Evolutionary conservation across 2,888 invertebrate species (phyloP).

Genomic region (Apoderus coryli): DNA sequence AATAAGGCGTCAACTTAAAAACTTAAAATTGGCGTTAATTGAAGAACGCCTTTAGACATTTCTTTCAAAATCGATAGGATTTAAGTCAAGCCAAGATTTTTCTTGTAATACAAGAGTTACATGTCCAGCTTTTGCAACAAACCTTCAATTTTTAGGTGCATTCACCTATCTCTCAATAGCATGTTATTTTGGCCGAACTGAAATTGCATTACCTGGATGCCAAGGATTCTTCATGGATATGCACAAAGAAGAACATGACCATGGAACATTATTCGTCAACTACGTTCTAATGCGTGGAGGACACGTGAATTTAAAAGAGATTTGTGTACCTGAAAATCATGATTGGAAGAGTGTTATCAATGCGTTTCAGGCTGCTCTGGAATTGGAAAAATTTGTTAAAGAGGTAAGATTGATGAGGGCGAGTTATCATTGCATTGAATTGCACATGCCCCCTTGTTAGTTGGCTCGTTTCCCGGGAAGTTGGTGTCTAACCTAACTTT

Average conservation of each 20-base stretch:
- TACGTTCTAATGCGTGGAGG: conserved; percentile 37
- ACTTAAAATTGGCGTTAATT: too few relatives aligned
- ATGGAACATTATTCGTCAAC: conserved; percentile 33
- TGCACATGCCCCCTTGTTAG: neutral
- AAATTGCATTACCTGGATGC: conserved; percentile 33
- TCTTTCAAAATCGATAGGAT: too few relatives aligned
- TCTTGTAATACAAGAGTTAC: too few relatives aligned
- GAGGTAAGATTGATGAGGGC: conserved; percentile 21
- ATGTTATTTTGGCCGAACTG: conserved; percentile 31
- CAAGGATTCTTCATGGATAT: conserved; percentile 35
- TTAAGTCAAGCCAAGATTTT: too few relatives aligned
- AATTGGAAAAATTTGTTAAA: conserved; percentile 28
- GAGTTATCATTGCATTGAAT: neutral
- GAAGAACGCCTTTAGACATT: too few relatives aligned
- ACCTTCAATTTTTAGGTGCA: neutral
- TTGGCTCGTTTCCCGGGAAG: too few relatives aligned
- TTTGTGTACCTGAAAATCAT: conserved; percentile 24
- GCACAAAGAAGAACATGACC: conserved; percentile 36
- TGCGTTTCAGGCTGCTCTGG: conserved; percentile 30
- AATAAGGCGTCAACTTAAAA: too few relatives aligned
- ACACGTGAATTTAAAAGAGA: conserved; percentile 25
- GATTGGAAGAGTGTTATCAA: conserved; percentile 32
- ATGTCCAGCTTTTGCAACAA: too few relatives aligned
- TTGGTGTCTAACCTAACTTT: too few relatives aligned
- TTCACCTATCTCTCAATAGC: conserved; percentile 3